Evolutionary conservation across 2,888 invertebrate genomes (phyloP), one percentile per base, ranked within the genome.

Genomic region (Seira musarum): DNA sequence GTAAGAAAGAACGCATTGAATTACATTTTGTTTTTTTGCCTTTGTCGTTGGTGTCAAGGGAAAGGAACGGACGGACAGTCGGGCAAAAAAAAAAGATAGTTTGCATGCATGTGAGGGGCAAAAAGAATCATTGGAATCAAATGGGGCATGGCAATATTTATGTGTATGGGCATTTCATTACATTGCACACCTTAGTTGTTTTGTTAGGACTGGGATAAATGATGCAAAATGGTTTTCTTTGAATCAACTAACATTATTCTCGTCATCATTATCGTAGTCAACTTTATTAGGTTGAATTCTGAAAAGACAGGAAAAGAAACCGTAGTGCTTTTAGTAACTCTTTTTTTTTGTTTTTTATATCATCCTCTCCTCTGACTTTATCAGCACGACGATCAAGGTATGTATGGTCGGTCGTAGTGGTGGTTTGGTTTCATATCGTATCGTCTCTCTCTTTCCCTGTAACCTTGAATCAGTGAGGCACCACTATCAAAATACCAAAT

Each of bases 301-400:
- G 10, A 10, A 24, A 64, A 75, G 57, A 80, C 81, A 81, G 81
- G 81, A 81, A 81, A 81, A 76, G 81, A 81, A 81, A 81, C 81
- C 77, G 81, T 81, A 81, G 66, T 63, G 46, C 75, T 72, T 70
- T 81, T 77, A 66, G 24, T 73, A 22, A 21, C 57, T 40, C 40
- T 40, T 22, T n/a, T 21, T 19, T 60, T 60, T 60, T 60, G 10
- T 60, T 19, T 22, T 60, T 22, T 60, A 22, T 22, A 19, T 60
- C n/a, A 30, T 53, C 53, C 64, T 72, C 63, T 46, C 53, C 77
- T 70, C 61, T 66, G 78, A 71, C 69, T 81, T 60, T 60, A 72
- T 81, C 71, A 71, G 49, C 64, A 72, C 64, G 68, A 73, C 57
- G 60, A 68, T 72, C 57, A 71, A 64, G 65, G 73, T 61, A 63